Conservation (phyloP, 2,888 invertebrate species). For the Odontomyia ornata region DNA sequence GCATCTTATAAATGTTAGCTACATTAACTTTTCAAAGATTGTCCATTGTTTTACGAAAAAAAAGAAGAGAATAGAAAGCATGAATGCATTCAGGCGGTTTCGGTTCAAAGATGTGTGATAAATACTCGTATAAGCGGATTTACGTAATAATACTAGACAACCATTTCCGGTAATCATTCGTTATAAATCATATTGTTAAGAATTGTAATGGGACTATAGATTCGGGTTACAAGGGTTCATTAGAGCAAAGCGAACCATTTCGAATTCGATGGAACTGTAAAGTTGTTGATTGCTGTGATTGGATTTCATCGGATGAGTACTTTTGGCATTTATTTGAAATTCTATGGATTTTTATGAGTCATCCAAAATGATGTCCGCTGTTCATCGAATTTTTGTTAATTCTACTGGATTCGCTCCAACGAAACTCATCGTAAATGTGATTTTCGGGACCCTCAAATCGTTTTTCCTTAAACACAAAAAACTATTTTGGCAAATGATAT, state of each 20-base stretch:
- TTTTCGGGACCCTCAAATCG: too few relatives aligned
- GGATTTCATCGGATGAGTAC: too few relatives aligned
- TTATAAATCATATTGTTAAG: background rate
- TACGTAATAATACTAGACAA: background rate
- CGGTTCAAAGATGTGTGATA: background rate
- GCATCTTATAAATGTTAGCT: background rate
- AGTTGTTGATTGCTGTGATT: too few relatives aligned
- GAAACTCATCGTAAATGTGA: too few relatives aligned
- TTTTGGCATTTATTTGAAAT: too few relatives aligned
- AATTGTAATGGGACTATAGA: background rate
- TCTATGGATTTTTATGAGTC: too few relatives aligned
- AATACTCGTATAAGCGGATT: background rate
- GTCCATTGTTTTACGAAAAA: constrained; percentile 10
- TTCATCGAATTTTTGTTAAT: too few relatives aligned
- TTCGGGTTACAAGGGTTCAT: background rate
- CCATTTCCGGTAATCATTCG: constrained; percentile 7
- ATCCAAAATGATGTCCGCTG: too few relatives aligned
- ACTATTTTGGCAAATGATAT: too few relatives aligned
- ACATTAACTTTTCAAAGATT: constrained; percentile 17
- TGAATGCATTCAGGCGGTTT: background rate
- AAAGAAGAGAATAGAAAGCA: background rate
- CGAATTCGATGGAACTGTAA: background rate
- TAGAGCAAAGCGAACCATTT: background rate
- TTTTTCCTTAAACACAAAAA: too few relatives aligned
- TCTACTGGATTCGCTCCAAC: too few relatives aligned